A percentile compares a stretch with the other conserved stretches of the same genome.
phyloP scores from a whole-genome alignment of 2,797 vertebrate genomes.

The Bradypodion pumilum region DNA sequence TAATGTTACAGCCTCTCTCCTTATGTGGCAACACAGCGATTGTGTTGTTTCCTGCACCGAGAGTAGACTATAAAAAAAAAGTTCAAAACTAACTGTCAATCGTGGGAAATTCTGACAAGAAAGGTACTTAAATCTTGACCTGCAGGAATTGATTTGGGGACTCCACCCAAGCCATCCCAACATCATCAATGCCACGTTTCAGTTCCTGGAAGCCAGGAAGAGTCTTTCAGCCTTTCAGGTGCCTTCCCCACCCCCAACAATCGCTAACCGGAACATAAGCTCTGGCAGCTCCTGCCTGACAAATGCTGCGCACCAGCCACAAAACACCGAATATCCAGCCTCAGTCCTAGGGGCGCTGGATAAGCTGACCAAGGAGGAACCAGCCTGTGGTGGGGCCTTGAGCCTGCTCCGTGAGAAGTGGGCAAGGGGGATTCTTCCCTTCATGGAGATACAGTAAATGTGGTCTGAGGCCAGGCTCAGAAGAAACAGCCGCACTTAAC shows the following conservation, averaged over 20 bases:
- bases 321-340: neutral
- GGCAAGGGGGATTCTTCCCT: neutral
- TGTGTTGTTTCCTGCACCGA: neutral
- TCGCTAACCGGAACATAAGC: neutral
- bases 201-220: constrained; percentile 14
- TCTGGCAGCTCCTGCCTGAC: neutral
- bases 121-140: neutral
- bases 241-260: neutral
- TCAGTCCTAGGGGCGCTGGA: neutral
- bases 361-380: neutral
- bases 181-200: constrained; percentile 21
- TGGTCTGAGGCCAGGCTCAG: neutral
- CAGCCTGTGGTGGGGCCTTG: neutral
- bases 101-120: neutral
- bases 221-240: neutral
- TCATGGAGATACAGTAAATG: neutral
- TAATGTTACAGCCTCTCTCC: neutral
- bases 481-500: neutral
- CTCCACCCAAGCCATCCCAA: neutral
- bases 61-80: neutral
- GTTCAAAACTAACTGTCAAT: neutral
- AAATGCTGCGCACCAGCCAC: neutral
- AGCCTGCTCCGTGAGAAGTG: too few species aligned
- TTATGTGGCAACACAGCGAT: neutral
- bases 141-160: neutral